Evolutionary conservation across 1,140 invertebrate genomes (phyloP), one percentile per base, ranked within the genome.

Genomic region (Drosophila guanche): DNA sequence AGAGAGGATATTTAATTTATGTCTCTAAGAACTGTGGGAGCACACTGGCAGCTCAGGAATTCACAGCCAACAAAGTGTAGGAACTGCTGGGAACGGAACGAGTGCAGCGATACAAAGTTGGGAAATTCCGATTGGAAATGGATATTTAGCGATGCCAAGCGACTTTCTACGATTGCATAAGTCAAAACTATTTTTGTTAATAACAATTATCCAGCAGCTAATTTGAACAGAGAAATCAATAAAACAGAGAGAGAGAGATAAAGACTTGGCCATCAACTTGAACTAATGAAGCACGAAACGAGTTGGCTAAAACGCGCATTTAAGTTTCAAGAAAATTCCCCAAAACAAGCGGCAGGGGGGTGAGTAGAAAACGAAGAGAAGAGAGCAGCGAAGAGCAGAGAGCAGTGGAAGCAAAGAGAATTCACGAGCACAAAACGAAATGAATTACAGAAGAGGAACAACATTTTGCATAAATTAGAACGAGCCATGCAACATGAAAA

Each of bases 381-480:
- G 33, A 20, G 16, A 20, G 40, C 20, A 37, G 57, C 12, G 54
- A 40, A 47, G 22, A 54, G 59, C 16, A 20, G 16, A 20, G 16
- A 20, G 16, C 16, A 20, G 16, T 20, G 16, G 33, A 50, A 22
- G 8, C 22, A 20, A 33, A 40, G 33, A 12, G 33, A 37, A 37
- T 37, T 37, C 33, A 37, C 33, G 33, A 37, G 33, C 33, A 12
- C 33, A 37, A 37, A 37, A 47, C 53, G 50, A 61, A 54, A 59
- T 70, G 65, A 73, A 85, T 86, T 74, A 81, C 80, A 63, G 72
- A 52, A 69, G 63, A 80, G 69, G 62, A 86, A 76, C 71, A 80
- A 65, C 83, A 88, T 86, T 88, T 83, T 88, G 83, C 83, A 88
- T 88, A 88, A 88, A 88, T 88, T 88, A 88, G 71, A 79, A 63